phyloP scores from a whole-genome alignment of 2,797 vertebrate genomes.

The Sebastes iracundus region DNA sequence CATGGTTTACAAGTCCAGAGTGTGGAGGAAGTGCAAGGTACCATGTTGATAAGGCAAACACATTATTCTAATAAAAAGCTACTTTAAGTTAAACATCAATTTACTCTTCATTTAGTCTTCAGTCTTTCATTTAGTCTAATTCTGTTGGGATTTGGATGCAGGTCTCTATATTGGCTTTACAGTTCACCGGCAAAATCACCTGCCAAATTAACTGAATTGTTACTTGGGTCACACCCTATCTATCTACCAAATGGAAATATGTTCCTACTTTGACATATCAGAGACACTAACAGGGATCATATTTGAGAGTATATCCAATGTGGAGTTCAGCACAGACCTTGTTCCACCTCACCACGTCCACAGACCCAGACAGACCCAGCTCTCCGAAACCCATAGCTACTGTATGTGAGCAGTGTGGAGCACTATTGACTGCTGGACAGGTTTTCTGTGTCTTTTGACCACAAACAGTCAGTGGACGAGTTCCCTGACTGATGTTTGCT shows the following conservation, averaged over 20 bases:
- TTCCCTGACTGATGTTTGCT: slow-evolving; percentile 8
- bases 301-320: not conserved
- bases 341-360: not conserved
- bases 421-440: not conserved
- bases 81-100: not conserved
- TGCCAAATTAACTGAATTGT: not conserved
- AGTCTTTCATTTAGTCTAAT: not conserved
- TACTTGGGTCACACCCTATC: not conserved
- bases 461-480: not conserved
- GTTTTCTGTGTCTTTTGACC: slow-evolving; percentile 15
- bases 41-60: not conserved
- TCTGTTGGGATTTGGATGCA: not conserved
- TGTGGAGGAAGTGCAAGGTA: not conserved
- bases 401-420: not conserved
- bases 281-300: not conserved
- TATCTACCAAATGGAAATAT: not conserved
- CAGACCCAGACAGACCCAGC: not conserved
- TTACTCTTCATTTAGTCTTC: not conserved
- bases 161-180: not conserved
- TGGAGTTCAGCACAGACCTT: not conserved
- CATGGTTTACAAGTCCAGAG: not conserved
- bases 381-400: not conserved
- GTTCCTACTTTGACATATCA: not conserved
- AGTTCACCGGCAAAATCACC: not conserved
- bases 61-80: not conserved